Percentiles rank a stretch among this genome's conserved stretches.
Evolutionary conservation across 2,888 invertebrate genomes (phyloP).

Genomic region (Temnothorax rugatulus): DNA sequence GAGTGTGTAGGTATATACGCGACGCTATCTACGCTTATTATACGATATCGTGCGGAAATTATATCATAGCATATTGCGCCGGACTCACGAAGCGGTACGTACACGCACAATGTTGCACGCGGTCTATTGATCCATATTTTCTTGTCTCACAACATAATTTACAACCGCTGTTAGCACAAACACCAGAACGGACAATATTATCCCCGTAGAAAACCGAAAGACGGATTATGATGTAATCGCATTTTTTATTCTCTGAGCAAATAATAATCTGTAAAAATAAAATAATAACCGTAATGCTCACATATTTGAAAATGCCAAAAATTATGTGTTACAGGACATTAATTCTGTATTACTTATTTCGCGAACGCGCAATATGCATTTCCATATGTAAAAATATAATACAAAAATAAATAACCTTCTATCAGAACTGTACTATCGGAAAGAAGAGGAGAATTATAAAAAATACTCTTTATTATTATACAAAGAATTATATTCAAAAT

Average conservation of each 20-base stretch:
- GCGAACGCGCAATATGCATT: background rate
- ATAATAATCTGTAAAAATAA: constrained; percentile 12
- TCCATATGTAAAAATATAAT: background rate
- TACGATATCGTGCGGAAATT: constrained; percentile 38
- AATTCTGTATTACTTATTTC: background rate
- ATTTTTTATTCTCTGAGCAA: background rate
- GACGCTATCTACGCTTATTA: constrained; percentile 28
- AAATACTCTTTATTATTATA: background rate
- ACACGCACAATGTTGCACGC: constrained; percentile 49
- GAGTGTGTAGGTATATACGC: no score
- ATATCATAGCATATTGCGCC: constrained; percentile 23
- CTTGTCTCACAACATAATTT: constrained; percentile 47
- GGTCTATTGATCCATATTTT: constrained; percentile 53
- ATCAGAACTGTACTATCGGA: background rate
- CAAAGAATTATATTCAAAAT: background rate
- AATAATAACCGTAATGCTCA: background rate
- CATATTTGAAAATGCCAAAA: background rate
- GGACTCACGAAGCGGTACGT: background rate
- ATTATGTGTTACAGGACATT: background rate
- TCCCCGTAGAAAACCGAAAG: constrained; percentile 10
- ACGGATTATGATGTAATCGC: constrained; percentile 28
- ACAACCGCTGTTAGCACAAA: constrained; percentile 9
- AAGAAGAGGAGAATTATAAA: background rate
- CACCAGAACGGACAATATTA: constrained; percentile 32
- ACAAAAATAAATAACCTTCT: background rate